Base-by-base conservation (phyloP, 2,797 vertebrate genomes). In the Cuculus canorus region DNA sequence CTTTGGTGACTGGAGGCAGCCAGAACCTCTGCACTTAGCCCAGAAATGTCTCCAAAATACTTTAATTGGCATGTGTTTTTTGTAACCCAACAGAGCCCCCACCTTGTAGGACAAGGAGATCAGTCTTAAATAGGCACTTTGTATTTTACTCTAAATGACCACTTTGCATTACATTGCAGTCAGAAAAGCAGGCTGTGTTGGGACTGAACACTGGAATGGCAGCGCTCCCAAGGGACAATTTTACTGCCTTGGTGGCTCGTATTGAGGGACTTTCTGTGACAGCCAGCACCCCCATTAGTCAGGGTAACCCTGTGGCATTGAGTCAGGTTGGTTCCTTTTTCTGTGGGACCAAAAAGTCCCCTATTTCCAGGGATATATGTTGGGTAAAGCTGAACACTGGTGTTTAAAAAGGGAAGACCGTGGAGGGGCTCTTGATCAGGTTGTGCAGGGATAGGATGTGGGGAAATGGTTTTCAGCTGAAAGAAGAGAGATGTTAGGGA, bases 101-200 rank as follows among this genome's bases (percentile, higher is more conserved):
- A 35, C 37, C 12, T 41, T 24, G 35, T 30, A 54, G 75, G 39
- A 35, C 25, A 7, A 25, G 35, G 37, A 10, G 21, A 43, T 32
- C 25, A 9, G 4, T 32, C 43, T 45, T 12, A 16, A 61, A n/a
- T 7, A n/a, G 32, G 11, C 4, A 3, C 25, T 57, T 45, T 21
- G 48, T 22, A 21, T 35, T n/a, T 17, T 2, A 13, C 16, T 12
- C n/a, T 47, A 13, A 78, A 23, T 59, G 30, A 19, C 18, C 2
- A 2, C 43, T 48, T 66, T 50, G 41, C 32, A 11, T 12, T 54
- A 5, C 8, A 1, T 4, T 5, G 7, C 54, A 48, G 35, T 23
- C 25, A 14, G 32, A 3, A 22, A n/a, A 53, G 15, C 0, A 37
- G 35, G 11, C 27, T 1, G 2, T 10, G 35, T 1, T 39, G 66